Evolutionary conservation across 2,113 vertebrate genomes (phyloP), one percentile per base, ranked within the genome.

Genomic region (Labrus mixtus): DNA sequence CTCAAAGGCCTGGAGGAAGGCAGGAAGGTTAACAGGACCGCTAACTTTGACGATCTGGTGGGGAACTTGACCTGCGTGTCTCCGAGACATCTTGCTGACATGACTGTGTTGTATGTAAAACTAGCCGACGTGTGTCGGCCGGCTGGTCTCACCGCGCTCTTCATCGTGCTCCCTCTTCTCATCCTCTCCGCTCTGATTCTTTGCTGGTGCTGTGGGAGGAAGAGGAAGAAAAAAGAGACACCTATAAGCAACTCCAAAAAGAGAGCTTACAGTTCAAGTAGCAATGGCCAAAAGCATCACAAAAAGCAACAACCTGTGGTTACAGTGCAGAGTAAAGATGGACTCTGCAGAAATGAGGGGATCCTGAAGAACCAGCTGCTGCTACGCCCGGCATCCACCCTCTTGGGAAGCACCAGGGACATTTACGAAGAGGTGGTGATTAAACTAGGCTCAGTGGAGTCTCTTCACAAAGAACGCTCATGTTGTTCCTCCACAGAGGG

Each of bases 351-450:
- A 63, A 89, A 80, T 9, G 94, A 94, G 6, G 86, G 74, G 22
- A 86, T 95, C 33, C 86, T 95, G 74, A 93, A 93, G 71, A 96
- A 94, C 67, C 94, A 94, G 57, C 83, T 93, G 25, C 53, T 94
- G 81, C 88, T 95, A 0, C 93, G 94, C 22, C 96, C 96, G 0
- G 84, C 94, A 0, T 61, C 69, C 1, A 81, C 92, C 29, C 83
- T 93, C 0, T 65, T 95, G 63, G 95, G 94, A 36, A 95, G 95
- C 86, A 88, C 87, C 56, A 90, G 91, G 61, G 96, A 97, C 81
- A 91, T 97, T 68, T 96, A 96, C 0, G 95, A 97, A 76, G 96
- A 97, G 36, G 95, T 96, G 85, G 95, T 96, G 85, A 93, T 96
- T 60, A 95, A 91, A 59, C 82, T 94, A 72, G 93, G 91, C 41